Conservation (phyloP, 2,113 vertebrate genomes). For the Caloenas nicobarica region DNA sequence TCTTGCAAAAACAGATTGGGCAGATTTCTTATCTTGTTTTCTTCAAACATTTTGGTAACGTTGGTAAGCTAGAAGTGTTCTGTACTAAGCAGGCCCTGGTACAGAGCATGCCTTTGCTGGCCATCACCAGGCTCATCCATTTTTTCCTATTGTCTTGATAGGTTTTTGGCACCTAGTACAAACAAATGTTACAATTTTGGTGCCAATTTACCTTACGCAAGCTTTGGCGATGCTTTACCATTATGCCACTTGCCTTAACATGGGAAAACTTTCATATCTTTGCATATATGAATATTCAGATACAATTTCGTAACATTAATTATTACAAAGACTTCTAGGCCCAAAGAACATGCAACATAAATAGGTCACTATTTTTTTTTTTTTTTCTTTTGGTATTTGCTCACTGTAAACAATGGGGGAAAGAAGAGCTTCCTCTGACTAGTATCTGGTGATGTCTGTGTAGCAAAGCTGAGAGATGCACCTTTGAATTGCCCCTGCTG, state of each 20-base stretch:
- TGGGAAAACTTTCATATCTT: not conserved
- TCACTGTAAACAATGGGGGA: not conserved
- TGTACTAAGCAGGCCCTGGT: not conserved
- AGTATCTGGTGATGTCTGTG: too few relatives aligned
- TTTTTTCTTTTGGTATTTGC: not conserved
- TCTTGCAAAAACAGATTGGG: not conserved
- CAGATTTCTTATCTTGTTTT: not conserved
- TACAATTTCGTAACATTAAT: not conserved
- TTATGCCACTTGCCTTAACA: not conserved
- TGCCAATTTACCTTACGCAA: not conserved
- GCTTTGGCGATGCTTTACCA: not conserved
- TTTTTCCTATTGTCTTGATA: not conserved
- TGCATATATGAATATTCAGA: not conserved
- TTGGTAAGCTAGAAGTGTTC: not conserved
- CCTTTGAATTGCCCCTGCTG: not conserved
- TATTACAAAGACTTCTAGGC: not conserved
- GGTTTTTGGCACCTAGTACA: not conserved
- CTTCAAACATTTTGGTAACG: not conserved
- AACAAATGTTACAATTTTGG: not conserved
- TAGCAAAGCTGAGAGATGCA: not conserved
- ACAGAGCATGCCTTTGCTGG: not conserved
- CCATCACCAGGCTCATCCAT: not conserved
- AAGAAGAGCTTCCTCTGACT: not conserved
- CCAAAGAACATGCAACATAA: not conserved
- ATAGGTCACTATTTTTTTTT: not conserved